phyloP scores from a whole-genome alignment of 37 sponge, comb jelly and placozoan genomes.

The Eunapius fragilis region DNA sequence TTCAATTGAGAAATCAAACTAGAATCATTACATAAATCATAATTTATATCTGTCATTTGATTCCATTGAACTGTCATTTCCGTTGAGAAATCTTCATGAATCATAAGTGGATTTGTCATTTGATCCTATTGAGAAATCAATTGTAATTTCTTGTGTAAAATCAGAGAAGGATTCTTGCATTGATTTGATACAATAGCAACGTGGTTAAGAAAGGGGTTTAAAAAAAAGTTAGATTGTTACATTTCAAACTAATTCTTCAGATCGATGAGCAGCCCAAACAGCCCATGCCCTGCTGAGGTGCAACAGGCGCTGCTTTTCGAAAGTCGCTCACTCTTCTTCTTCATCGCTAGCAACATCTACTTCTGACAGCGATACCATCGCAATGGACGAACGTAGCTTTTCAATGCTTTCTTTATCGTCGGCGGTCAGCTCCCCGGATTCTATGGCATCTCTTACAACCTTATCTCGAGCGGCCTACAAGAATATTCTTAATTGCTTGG shows the following conservation, averaged over 20 bases:
- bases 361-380: not conserved
- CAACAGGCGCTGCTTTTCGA: not conserved
- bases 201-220: not conserved
- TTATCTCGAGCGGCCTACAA: not conserved
- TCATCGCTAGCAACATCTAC: not conserved
- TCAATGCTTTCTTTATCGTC: not conserved
- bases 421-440: not conserved
- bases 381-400: not conserved
- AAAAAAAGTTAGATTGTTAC: not conserved
- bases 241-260: not conserved
- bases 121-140: not conserved
- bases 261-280: not conserved
- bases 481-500: not conserved
- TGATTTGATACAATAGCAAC: not conserved
- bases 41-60: not conserved
- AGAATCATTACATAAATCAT: not conserved
- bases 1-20: not conserved
- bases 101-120: not conserved
- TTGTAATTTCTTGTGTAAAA: not conserved
- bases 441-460: not conserved
- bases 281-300: not conserved
- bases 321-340: not conserved
- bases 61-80: not conserved
- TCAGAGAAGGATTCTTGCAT: not conserved
- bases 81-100: not conserved